These are phyloP conservation scores for Stenurella melanura DNA, from an alignment of 2,888 invertebrate species.

Conservation along the genomic window DNA sequence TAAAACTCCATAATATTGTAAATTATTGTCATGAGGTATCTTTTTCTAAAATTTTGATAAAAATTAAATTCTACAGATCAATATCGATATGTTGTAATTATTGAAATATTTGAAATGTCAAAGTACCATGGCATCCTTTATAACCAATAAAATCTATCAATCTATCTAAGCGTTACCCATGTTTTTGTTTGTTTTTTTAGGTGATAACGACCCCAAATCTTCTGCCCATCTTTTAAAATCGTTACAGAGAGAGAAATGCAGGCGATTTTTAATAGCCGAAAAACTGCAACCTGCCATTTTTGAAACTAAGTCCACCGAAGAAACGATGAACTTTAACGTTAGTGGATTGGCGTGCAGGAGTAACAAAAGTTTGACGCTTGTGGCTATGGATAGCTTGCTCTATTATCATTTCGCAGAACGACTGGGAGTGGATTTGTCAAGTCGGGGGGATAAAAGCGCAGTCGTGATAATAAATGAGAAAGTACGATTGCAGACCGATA, in stretches of 20 bases:
- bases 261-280: slow-evolving; percentile 68
- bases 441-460: slow-evolving; percentile 78
- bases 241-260: slow-evolving; percentile 62
- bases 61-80: too few relatives aligned
- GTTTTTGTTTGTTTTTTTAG: slow-evolving; percentile 15
- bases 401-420: slow-evolving; percentile 85
- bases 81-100: too few relatives aligned
- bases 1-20: too few relatives aligned
- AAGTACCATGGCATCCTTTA: too few relatives aligned
- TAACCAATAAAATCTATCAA: too few relatives aligned
- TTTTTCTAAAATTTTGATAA: too few relatives aligned
- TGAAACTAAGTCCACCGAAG: slow-evolving; percentile 41
- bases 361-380: slow-evolving; percentile 78
- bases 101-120: too few relatives aligned
- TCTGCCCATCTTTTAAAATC: slow-evolving; percentile 73
- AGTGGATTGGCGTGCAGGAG: slow-evolving; percentile 75
- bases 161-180: not conserved
- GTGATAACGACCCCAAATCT: slow-evolving; percentile 66
- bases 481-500: slow-evolving; percentile 72
- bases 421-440: slow-evolving; percentile 82
- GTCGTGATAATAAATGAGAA: slow-evolving; percentile 83
- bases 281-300: slow-evolving; percentile 71
- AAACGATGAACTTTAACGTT: slow-evolving; percentile 45
- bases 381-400: slow-evolving; percentile 84
- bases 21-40: too few relatives aligned